A percentile compares a stretch with the other conserved stretches of the same genome.
Conservation (phyloP, 2,888 invertebrate species). For the Hemaris fuciformis region DNA sequence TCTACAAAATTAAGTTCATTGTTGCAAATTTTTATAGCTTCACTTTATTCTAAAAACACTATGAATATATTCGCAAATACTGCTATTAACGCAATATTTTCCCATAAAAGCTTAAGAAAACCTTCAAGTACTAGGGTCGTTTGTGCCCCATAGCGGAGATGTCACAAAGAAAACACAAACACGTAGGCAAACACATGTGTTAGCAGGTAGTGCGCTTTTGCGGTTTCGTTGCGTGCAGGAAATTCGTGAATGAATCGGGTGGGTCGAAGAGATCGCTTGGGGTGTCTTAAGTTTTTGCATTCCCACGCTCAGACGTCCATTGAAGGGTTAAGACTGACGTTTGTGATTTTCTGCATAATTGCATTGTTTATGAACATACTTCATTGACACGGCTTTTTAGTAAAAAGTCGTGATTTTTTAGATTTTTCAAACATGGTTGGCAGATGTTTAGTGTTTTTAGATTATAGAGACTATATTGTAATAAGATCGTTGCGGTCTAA, state of each 20-base stretch:
- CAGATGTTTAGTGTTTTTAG: neutral
- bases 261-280: conserved; percentile 46
- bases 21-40: neutral
- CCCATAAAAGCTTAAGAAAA: conserved; percentile 33
- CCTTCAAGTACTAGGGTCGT: conserved; percentile 46
- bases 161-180: conserved; percentile 31
- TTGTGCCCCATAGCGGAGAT: conserved; percentile 36
- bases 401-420: neutral
- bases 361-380: neutral
- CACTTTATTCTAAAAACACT: neutral
- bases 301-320: conserved; percentile 60
- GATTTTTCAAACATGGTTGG: neutral
- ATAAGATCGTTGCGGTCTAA: no score
- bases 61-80: neutral
- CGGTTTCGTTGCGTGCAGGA: conserved; percentile 78
- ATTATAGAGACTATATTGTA: no score
- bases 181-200: conserved; percentile 27
- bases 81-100: neutral
- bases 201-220: conserved; percentile 69
- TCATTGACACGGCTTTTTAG: neutral
- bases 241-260: conserved; percentile 72
- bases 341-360: conserved; percentile 14
- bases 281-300: conserved; percentile 57
- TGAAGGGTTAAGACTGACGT: conserved; percentile 53
- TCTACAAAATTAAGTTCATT: no score